Percentiles rank a stretch among this genome's conserved stretches.
Evolutionary conservation across 2,888 invertebrate species (phyloP).

Genomic region (Gymnosoma rotundatum): DNA sequence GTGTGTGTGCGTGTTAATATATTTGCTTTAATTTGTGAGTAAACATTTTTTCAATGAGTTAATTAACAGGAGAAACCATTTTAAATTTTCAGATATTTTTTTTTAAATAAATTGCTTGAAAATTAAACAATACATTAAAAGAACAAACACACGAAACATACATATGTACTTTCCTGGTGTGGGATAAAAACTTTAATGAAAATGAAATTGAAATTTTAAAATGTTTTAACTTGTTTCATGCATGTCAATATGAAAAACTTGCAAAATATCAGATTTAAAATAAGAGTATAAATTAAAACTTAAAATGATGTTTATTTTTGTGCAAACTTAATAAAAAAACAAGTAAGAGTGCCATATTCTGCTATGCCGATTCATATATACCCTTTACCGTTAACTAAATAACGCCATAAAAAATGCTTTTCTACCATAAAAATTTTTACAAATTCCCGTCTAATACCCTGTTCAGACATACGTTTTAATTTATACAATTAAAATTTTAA

Average conservation of each 20-base stretch:
- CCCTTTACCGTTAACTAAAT: no score
- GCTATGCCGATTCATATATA: no score
- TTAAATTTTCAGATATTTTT: constrained; percentile 45
- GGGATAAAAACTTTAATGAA: constrained; percentile 15
- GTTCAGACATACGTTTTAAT: no score
- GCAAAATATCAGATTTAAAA: not conserved
- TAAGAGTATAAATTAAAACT: not conserved
- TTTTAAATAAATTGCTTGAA: constrained; percentile 64
- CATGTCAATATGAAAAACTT: not conserved
- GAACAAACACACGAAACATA: constrained; percentile 1
- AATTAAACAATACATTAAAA: constrained; percentile 60
- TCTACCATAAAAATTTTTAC: no score
- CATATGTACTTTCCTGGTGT: not conserved
- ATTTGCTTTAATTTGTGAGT: not conserved
- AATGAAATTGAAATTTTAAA: constrained; percentile 31
- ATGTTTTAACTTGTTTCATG: not conserved
- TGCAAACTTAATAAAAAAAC: no score
- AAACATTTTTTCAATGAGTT: constrained; percentile 33
- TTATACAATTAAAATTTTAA: no score
- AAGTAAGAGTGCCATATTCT: no score
- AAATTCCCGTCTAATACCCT: no score
- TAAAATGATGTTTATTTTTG: constrained; percentile 7
- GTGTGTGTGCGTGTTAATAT: not conserved
- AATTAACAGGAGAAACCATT: constrained; percentile 53
- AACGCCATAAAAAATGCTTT: no score